A percentile compares a stretch with the other conserved stretches of the same genome.
These are phyloP conservation scores for Scaptomyza parva DNA, from an alignment of 2,888 invertebrate genomes.

Conservation along the genomic window DNA sequence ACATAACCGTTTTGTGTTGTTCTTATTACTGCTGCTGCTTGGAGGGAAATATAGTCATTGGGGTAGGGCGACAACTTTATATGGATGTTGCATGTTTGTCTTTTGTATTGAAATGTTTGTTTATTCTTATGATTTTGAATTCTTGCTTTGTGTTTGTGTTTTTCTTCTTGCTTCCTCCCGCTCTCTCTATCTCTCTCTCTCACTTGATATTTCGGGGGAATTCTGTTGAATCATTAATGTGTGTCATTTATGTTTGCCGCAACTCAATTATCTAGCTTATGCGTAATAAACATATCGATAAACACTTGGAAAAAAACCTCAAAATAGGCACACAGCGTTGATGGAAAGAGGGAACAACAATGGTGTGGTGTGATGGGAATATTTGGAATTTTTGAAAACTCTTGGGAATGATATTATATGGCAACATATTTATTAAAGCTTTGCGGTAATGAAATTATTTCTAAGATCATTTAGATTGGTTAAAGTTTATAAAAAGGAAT, in stretches of 20 bases:
- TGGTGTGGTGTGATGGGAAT: constrained; percentile 1
- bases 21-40: constrained; percentile 12
- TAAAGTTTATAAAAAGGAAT: not conserved
- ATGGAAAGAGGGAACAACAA: constrained; percentile 11
- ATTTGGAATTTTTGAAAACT: not conserved
- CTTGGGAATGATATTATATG: not conserved
- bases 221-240: constrained; percentile 37
- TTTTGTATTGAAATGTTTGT: constrained; percentile 46
- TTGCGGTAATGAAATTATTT: too few species aligned
- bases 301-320: constrained; percentile 39
- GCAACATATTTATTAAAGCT: not conserved
- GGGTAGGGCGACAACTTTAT: constrained; percentile 35
- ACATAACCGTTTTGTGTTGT: constrained; percentile 40
- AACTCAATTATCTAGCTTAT: constrained; percentile 35
- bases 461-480: too few species aligned
- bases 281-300: constrained; percentile 43
- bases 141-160: constrained; percentile 41
- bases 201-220: not conserved
- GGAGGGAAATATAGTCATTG: constrained; percentile 26
- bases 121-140: constrained; percentile 37
- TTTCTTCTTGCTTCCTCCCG: not conserved
- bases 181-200: too few species aligned
- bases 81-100: constrained; percentile 6
- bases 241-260: constrained; percentile 48
- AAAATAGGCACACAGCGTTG: constrained; percentile 32